phyloP scores from a whole-genome alignment of 2,888 invertebrate species.

The Pristionchus fissidentatus region DNA sequence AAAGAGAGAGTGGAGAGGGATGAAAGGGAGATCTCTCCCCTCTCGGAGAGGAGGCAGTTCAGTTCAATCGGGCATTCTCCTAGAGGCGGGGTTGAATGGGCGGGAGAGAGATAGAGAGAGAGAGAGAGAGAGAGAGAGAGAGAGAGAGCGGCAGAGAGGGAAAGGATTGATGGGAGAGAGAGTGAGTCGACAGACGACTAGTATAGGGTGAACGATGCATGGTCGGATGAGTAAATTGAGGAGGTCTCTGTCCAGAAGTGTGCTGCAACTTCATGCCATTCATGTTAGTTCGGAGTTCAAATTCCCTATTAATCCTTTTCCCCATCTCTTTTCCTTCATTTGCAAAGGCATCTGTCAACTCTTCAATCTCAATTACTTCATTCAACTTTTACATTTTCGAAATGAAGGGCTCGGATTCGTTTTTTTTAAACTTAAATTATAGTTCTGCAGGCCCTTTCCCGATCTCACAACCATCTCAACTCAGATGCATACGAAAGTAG shows the following conservation, averaged over 20 bases:
- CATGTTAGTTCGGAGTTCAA: constrained; percentile 19
- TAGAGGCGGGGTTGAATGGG: neutral
- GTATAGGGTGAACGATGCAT: constrained; percentile 43
- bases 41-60: constrained; percentile 4
- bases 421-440: neutral
- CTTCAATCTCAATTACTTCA: too few relatives aligned
- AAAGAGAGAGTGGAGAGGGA: neutral
- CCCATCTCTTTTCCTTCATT: neutral
- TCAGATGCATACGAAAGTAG: constrained; percentile 2
- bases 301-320: neutral
- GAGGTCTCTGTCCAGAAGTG: constrained; percentile 29
- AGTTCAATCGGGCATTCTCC: constrained; percentile 41
- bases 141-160: constrained; percentile 2
- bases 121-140: neutral
- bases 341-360: too few relatives aligned
- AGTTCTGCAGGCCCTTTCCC: constrained; percentile 2
- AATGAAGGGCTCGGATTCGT: neutral
- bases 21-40: constrained; percentile 22
- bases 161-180: neutral
- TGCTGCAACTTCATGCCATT: constrained; percentile 48
- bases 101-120: neutral
- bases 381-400: neutral
- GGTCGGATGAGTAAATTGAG: constrained; percentile 46
- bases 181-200: neutral
- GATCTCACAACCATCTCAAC: constrained; percentile 2